Conservation (phyloP, 2,888 invertebrate species). For the Synanthedon tipuliformis region DNA sequence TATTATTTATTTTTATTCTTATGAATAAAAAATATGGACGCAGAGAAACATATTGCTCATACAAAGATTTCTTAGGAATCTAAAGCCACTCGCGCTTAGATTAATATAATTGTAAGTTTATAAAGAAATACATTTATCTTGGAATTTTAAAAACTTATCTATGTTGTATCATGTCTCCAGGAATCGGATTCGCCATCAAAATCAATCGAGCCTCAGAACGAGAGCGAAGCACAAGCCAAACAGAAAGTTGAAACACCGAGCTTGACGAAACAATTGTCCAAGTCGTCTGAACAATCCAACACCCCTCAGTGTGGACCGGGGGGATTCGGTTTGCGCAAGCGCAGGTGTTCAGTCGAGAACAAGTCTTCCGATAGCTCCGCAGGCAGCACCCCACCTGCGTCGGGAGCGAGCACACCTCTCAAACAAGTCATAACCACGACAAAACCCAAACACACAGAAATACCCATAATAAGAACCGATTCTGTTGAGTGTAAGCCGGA, state of each 20-base stretch:
- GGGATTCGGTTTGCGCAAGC: constrained; percentile 70
- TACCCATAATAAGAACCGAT: constrained; percentile 57
- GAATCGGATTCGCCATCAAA: constrained; percentile 54
- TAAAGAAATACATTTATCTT: no score
- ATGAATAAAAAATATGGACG: no score
- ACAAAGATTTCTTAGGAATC: no score
- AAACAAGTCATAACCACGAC: constrained; percentile 28
- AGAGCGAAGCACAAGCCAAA: constrained; percentile 50
- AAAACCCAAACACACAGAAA: constrained; percentile 34
- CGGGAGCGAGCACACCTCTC: constrained; percentile 70
- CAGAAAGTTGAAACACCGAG: constrained; percentile 40
- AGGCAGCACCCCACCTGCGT: constrained; percentile 71
- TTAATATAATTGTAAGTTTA: no score
- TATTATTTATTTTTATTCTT: no score
- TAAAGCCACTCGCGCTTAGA: no score
- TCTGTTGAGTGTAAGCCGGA: constrained; percentile 54
- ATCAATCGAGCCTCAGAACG: constrained; percentile 40
- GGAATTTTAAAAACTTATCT: not conserved
- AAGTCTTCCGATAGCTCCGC: constrained; percentile 72
- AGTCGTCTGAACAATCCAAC: constrained; percentile 27
- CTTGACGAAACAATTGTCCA: constrained; percentile 26
- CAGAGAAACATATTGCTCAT: no score
- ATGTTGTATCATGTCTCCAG: constrained; percentile 16
- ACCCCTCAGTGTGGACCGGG: constrained; percentile 20
- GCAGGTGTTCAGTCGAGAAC: constrained; percentile 71